Evolutionary conservation across 2,797 vertebrate species (phyloP).

Genomic region (Luscinia luscinia): DNA sequence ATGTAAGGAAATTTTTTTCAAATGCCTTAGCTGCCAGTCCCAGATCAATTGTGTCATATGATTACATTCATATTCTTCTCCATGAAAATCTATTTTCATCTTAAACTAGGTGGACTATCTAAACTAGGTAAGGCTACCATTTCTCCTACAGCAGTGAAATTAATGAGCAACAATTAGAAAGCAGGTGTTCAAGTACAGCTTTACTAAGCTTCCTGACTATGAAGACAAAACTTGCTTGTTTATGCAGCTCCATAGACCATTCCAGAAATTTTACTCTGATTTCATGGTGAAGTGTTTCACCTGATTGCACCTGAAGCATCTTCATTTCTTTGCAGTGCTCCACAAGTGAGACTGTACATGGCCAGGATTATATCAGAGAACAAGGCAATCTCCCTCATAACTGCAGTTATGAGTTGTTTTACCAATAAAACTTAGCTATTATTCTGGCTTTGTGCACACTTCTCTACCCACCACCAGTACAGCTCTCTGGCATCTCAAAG

Average conservation of each 20-base stretch:
- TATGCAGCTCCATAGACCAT: neutral
- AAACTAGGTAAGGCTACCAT: neutral
- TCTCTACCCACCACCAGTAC: neutral
- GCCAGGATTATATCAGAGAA: neutral
- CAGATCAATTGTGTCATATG: neutral
- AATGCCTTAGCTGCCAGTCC: neutral
- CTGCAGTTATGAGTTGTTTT: neutral
- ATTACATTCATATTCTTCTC: neutral
- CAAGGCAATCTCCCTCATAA: neutral
- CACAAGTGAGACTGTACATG: neutral
- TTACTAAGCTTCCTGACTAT: neutral
- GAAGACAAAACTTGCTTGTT: neutral
- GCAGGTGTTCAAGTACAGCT: neutral
- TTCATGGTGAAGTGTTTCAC: neutral
- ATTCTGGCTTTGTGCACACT: neutral
- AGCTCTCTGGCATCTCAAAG: neutral
- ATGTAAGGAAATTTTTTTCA: neutral
- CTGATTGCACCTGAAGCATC: neutral
- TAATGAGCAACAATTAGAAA: conserved; percentile 6
- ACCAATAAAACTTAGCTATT: neutral
- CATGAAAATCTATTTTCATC: neutral
- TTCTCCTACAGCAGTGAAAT: neutral
- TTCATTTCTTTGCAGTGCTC: neutral
- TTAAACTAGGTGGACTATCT: neutral
- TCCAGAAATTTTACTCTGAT: neutral